Percentiles rank a stretch among this genome's conserved stretches.
Conservation (phyloP, 2,797 vertebrate species). For the Myotis vivesi region DNA sequence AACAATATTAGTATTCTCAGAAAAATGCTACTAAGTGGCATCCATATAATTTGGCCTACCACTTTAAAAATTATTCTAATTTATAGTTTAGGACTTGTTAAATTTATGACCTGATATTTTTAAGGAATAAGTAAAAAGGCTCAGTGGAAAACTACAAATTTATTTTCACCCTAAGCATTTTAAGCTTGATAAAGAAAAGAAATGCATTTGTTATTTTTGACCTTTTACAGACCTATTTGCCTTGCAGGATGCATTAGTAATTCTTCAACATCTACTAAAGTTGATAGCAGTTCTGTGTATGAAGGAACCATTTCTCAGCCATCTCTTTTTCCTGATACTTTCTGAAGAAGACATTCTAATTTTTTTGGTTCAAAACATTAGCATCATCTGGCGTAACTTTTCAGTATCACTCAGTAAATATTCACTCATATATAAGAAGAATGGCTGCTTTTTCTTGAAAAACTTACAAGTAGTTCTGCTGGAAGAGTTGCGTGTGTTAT, state of each 20-base stretch:
- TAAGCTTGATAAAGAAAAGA: slow-evolving; percentile 28
- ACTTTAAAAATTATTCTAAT: slow-evolving; percentile 54
- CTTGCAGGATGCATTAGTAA: slow-evolving; percentile 61
- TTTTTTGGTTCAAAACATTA: slow-evolving; percentile 64
- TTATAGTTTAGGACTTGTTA: slow-evolving; percentile 34
- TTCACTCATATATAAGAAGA: slow-evolving; percentile 36
- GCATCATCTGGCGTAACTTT: slow-evolving; percentile 49
- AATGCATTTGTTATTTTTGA: slow-evolving; percentile 57
- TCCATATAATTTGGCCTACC: slow-evolving; percentile 38
- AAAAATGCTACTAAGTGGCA: slow-evolving; percentile 43
- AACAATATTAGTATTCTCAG: slow-evolving; percentile 47
- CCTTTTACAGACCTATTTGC: slow-evolving; percentile 57
- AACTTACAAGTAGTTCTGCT: neutral
- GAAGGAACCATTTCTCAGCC: slow-evolving; percentile 49
- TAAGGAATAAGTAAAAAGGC: slow-evolving; percentile 12
- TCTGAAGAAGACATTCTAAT: slow-evolving; percentile 56
- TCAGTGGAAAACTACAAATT: slow-evolving; percentile 55
- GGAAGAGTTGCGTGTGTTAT: neutral
- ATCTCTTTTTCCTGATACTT: slow-evolving; percentile 54
- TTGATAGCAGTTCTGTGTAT: slow-evolving; percentile 30
- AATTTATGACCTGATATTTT: slow-evolving; percentile 1
- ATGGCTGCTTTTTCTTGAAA: neutral
- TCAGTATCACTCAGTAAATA: slow-evolving; percentile 59
- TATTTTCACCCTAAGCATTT: slow-evolving; percentile 61
- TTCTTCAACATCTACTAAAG: slow-evolving; percentile 59